Percentiles rank a stretch among this genome's conserved stretches.
These are phyloP conservation scores for Euschistus heros DNA, from an alignment of 1,140 invertebrate genomes.

Conservation along the genomic window DNA sequence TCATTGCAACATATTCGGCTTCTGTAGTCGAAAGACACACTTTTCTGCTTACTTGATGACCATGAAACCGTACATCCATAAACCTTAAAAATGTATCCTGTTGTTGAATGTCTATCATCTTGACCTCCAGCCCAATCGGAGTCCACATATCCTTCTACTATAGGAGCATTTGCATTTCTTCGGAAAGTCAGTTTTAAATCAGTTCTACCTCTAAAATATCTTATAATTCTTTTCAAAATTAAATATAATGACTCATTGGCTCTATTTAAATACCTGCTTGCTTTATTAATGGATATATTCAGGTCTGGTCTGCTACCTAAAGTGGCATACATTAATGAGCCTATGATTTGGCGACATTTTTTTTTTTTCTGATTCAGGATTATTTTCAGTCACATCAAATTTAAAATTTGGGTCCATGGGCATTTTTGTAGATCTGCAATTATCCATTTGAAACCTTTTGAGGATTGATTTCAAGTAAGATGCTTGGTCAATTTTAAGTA, in stretches of 20 bases:
- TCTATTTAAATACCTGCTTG: background rate
- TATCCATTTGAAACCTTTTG: background rate
- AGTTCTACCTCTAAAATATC: background rate
- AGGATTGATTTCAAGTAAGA: background rate
- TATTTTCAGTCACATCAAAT: background rate
- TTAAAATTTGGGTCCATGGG: no score
- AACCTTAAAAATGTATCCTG: constrained; percentile 28
- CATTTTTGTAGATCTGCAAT: background rate
- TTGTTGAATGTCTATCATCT: constrained; percentile 21
- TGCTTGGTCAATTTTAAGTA: constrained; percentile 1
- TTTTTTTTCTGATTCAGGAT: no score
- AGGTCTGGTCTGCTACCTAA: background rate
- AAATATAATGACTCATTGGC: background rate
- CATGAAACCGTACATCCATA: constrained; percentile 27
- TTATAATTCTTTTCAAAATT: background rate
- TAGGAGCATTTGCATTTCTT: background rate
- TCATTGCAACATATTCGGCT: constrained; percentile 29
- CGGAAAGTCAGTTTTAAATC: background rate
- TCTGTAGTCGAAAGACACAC: constrained; percentile 29
- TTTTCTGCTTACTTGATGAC: constrained; percentile 27
- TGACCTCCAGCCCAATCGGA: background rate
- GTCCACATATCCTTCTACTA: background rate
- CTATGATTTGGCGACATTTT: no score
- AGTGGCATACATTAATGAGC: no score
- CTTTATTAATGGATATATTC: background rate